Conservation (phyloP, 1,140 invertebrate species). For the Trichonephila clavipes region DNA sequence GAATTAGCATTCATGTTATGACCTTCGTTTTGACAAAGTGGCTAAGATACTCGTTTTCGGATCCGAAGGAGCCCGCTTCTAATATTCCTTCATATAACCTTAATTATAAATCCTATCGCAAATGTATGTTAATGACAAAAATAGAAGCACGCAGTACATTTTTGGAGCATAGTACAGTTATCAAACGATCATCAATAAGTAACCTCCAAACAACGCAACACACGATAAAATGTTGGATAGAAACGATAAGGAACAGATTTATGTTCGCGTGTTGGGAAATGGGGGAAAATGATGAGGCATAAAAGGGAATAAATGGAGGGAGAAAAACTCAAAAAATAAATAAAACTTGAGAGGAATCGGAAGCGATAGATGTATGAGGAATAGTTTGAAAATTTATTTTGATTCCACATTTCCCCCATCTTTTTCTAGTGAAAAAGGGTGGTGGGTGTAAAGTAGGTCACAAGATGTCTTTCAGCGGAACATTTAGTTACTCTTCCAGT, state of each 20-base stretch:
- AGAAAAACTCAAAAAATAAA: constrained; percentile 2
- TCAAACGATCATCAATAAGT: too few species aligned
- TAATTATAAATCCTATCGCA: too few species aligned
- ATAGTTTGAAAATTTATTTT: not conserved
- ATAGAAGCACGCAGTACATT: too few species aligned
- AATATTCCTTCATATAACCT: too few species aligned
- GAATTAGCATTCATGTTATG: too few species aligned
- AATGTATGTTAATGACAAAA: too few species aligned
- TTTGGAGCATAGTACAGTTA: too few species aligned
- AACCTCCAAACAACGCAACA: too few species aligned
- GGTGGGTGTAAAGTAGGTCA: not conserved
- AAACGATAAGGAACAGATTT: constrained; percentile 22
- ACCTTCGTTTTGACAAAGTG: too few species aligned
- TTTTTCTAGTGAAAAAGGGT: not conserved
- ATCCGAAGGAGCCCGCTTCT: too few species aligned
- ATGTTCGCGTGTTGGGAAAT: constrained; percentile 9
- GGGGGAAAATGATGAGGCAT: not conserved
- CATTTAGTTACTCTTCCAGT: too few species aligned
- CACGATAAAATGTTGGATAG: not conserved
- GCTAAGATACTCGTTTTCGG: too few species aligned
- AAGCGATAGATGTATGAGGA: not conserved
- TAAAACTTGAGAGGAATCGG: not conserved
- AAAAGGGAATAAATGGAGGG: not conserved
- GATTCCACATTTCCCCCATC: not conserved
- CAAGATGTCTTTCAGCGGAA: not conserved